Evolutionary conservation across 2,797 vertebrate genomes (phyloP), one percentile per base, ranked within the genome.

Genomic region (Simalia tracyae): DNA sequence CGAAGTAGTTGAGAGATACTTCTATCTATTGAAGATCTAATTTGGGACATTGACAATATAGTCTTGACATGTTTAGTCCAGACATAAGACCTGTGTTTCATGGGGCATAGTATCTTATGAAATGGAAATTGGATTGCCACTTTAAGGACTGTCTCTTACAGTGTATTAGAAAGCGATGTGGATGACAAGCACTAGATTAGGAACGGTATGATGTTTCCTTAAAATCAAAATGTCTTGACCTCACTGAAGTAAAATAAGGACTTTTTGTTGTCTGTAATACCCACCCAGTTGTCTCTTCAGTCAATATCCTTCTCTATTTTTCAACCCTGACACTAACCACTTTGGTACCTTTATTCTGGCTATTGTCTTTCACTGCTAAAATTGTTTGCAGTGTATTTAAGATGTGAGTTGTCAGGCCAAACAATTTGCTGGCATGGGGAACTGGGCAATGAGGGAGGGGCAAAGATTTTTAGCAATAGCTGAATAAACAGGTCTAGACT

Each of bases 371-470:
- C 50, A n/a, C 57, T 28, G 89, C 66, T 76, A 87, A 76, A 59
- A 68, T 54, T 36, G 87, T n/a, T 19, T 68, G 42, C 4, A 36
- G 14, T 60, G 26, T 92, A 92, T 84, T 92, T 88, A 90, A 86
- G 46, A 88, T 15, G 17, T 59, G 68, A 66, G 68, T 90, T 61
- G 36, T 63, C 85, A 88, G 60, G 36, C 59, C 59, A 66, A 90
- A 87, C 66, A 90, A 84, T 64, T 56, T 87, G 72, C 68, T 66
- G 85, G 31, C 85, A 87, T 61, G 50, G 10, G 19, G 10, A 54
- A 4, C n/a, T 24, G 81, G 12, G 60, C 36, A 61, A 9, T 61
- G 56, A 10, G n/a, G 14, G 59, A 19, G 42, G 3, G 31, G 19
- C 5, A 12, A 50, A 57, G 24, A 50, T 19, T 8, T 15, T 50